Conservation (phyloP, 2,797 vertebrate species). For the Xenopus petersii region DNA sequence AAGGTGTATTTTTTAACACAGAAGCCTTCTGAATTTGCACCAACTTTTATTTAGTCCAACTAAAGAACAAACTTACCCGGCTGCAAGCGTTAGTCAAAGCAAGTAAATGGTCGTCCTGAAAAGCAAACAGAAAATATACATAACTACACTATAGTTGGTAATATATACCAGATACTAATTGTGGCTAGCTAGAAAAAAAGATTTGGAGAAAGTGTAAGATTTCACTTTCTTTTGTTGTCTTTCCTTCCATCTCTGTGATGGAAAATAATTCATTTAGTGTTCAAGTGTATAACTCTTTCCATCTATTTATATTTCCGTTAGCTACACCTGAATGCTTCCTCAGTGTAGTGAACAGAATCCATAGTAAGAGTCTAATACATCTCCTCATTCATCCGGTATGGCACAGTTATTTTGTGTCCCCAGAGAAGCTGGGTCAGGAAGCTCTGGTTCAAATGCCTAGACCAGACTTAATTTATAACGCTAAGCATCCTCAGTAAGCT, state of each 20-base stretch:
- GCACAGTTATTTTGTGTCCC: neutral
- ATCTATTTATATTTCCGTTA: neutral
- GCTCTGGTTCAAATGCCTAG: constrained; percentile 11
- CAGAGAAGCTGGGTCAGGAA: neutral
- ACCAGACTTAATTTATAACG: neutral
- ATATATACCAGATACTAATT: too few species aligned
- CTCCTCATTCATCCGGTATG: neutral
- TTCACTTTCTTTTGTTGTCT: neutral
- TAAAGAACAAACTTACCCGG: too few species aligned
- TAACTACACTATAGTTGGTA: too few species aligned
- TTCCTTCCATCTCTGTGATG: neutral
- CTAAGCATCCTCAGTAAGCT: neutral
- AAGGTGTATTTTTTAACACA: too few species aligned
- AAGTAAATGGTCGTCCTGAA: too few species aligned
- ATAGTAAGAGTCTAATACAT: neutral
- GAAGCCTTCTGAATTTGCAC: too few species aligned
- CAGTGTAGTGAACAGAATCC: neutral
- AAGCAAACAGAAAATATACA: too few species aligned
- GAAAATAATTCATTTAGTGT: neutral
- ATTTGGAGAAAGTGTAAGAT: neutral
- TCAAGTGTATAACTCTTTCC: neutral
- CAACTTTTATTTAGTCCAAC: too few species aligned
- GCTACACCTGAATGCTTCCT: neutral
- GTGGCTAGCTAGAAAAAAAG: too few species aligned
- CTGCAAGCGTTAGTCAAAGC: too few species aligned